These are phyloP conservation scores for Cyclophora albipunctata DNA, from an alignment of 2,888 invertebrate species.

Conservation along the genomic window DNA sequence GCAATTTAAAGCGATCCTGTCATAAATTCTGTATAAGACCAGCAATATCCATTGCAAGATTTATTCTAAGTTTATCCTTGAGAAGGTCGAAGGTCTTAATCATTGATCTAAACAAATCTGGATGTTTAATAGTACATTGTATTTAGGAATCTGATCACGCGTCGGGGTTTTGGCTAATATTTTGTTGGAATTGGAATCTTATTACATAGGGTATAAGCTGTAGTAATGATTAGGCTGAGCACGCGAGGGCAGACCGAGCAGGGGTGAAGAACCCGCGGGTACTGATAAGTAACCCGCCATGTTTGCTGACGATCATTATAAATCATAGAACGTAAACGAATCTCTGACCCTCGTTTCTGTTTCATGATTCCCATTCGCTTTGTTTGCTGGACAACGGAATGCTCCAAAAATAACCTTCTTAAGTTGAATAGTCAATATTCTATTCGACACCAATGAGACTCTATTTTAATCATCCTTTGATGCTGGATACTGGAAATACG, in stretches of 20 bases:
- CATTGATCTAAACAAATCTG: constrained; percentile 12
- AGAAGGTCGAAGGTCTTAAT: constrained; percentile 12
- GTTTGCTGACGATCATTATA: constrained; percentile 58
- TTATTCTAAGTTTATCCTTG: constrained; percentile 3
- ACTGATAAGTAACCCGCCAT: constrained; percentile 52
- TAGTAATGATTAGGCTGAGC: constrained; percentile 28
- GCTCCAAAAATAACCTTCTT: not conserved
- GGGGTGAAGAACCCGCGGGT: constrained; percentile 55
- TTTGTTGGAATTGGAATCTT: constrained; percentile 18
- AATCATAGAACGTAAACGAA: constrained; percentile 50
- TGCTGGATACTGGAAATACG: too few relatives aligned
- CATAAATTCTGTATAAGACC: too few relatives aligned
- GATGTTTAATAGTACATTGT: not conserved
- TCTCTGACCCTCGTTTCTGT: constrained; percentile 55
- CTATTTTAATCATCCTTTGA: too few relatives aligned
- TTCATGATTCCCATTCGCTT: constrained; percentile 29
- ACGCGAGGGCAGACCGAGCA: constrained; percentile 25
- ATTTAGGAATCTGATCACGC: constrained; percentile 16
- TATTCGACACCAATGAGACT: not conserved
- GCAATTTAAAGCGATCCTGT: too few relatives aligned
- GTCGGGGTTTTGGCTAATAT: constrained; percentile 10
- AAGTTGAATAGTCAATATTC: not conserved
- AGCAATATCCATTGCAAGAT: too few relatives aligned
- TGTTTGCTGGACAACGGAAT: constrained; percentile 17
- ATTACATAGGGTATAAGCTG: constrained; percentile 20